A percentile compares a stretch with the other conserved stretches of the same genome.
phyloP scores from a whole-genome alignment of 2,888 invertebrate species.

The Caenorhabditis virilis region DNA sequence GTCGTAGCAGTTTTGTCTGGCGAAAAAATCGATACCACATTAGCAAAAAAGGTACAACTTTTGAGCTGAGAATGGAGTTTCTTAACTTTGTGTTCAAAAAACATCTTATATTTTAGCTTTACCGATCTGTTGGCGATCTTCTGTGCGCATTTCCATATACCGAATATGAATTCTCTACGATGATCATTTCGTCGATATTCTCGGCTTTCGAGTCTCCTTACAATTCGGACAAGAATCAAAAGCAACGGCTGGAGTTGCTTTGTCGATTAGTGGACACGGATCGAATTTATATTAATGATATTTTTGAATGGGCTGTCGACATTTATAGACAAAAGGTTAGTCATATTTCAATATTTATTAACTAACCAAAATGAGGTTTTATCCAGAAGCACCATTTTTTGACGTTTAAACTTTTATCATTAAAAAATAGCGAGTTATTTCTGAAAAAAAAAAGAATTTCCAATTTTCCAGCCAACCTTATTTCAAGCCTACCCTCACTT shows the following conservation, averaged over 20 bases:
- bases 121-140: slow-evolving; percentile 26
- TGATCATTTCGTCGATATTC: slow-evolving; percentile 21
- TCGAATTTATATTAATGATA: slow-evolving; percentile 12
- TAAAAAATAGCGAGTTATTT: too few relatives aligned
- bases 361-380: too few relatives aligned
- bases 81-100: too few relatives aligned
- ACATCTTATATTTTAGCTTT: slow-evolving; percentile 23
- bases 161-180: slow-evolving; percentile 11
- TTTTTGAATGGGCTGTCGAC: slow-evolving; percentile 19
- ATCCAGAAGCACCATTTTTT: too few relatives aligned
- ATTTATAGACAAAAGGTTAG: slow-evolving; percentile 1
- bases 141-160: slow-evolving; percentile 19
- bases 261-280: slow-evolving; percentile 35
- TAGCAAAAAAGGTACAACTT: neutral
- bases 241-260: slow-evolving; percentile 29
- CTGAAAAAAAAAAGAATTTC: neutral
- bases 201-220: slow-evolving; percentile 11
- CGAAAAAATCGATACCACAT: neutral
- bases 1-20: slow-evolving; percentile 4
- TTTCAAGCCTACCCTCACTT: slow-evolving; percentile 12
- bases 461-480: neutral
- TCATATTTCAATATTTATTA: neutral
- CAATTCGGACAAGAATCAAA: slow-evolving; percentile 11
- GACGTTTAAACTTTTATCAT: too few relatives aligned
- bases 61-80: neutral